Evolutionary conservation across 2,797 vertebrate genomes (phyloP).

Genomic region (Gobionotothen gibberifrons): DNA sequence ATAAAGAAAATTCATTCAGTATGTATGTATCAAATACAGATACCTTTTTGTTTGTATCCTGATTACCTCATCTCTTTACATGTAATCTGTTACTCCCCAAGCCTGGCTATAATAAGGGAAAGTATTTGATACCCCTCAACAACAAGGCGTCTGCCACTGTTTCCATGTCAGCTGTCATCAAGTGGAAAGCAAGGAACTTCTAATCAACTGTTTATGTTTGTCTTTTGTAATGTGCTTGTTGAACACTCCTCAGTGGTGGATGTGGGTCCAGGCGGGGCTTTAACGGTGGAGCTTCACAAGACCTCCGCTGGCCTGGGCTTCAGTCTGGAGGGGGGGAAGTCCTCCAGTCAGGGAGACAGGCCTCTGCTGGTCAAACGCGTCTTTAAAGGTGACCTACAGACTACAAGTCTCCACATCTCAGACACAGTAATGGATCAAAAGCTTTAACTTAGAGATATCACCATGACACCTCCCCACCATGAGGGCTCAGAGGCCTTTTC

Average conservation of each 20-base stretch:
- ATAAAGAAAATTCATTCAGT: too few species aligned
- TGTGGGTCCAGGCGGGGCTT: slow-evolving; percentile 77
- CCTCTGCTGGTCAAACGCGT: slow-evolving; percentile 91
- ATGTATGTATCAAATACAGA: too few species aligned
- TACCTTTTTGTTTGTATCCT: too few species aligned
- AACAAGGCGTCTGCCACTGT: too few species aligned
- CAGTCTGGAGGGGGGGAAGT: slow-evolving; percentile 91
- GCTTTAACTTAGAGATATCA: too few species aligned
- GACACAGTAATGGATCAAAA: too few species aligned
- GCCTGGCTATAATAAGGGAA: neutral
- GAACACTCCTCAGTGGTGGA: slow-evolving; percentile 74
- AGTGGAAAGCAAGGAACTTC: too few species aligned
- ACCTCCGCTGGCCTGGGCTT: slow-evolving; percentile 92
- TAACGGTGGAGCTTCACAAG: slow-evolving; percentile 90
- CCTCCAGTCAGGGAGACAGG: slow-evolving; percentile 87
- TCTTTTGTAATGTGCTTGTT: slow-evolving; percentile 4
- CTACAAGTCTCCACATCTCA: neutral
- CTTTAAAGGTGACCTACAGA: slow-evolving; percentile 91
- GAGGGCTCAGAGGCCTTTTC: too few species aligned
- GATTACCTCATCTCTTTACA: too few species aligned
- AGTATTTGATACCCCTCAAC: neutral
- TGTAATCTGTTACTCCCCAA: too few species aligned
- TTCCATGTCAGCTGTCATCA: neutral
- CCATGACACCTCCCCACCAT: too few species aligned
- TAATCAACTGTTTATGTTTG: neutral